Evolutionary conservation across 2,113 vertebrate genomes (phyloP), one percentile per base, ranked within the genome.

Genomic region (Scortum barcoo): DNA sequence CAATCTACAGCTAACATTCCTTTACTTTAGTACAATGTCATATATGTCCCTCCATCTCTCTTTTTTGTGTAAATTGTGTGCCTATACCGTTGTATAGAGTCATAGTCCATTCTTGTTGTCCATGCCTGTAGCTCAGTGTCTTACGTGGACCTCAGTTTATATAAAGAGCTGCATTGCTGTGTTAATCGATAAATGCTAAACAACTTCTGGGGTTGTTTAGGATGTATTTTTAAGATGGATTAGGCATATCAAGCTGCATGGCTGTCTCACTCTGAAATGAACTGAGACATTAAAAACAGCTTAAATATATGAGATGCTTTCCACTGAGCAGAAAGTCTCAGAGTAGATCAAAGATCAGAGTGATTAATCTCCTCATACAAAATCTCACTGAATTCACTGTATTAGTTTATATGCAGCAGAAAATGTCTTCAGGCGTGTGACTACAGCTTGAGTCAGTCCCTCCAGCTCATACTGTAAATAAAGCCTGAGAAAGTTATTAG

Each of bases 271-370:
- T 54, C 72, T 57, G 38, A 69, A 68, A 77, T 56, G 56, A 62
- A 28, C 28, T 66, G 40, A 68, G 44, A 40, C 3, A 10, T 63
- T 44, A 67, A 78, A 50, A 22, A 42, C 30, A 72, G 50, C 42
- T 16, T 72, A 53, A 77, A 60, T 54, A 81, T 40, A 33, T 72
- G 53, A 57, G 28, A 50, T 48, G 22, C n/a, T 80, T 65, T 75
- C 42, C 48, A 44, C 60, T 11, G 50, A 80, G 63, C 78, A 73
- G 28, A 71, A 72, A 70, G 51, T 46, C 26, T 60, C 16, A 16
- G 51, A 79, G 74, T 70, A 51, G 75, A 81, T 69, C 53, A 58
- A 36, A 86, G 81, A 70, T 84, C 50, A 76, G 46, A 83, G 30
- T 53, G 72, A 81, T 57, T 79, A 73, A 86, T 82, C 74, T 80